Conservation (phyloP, 2,797 vertebrate species). For the Pampus argenteus region DNA sequence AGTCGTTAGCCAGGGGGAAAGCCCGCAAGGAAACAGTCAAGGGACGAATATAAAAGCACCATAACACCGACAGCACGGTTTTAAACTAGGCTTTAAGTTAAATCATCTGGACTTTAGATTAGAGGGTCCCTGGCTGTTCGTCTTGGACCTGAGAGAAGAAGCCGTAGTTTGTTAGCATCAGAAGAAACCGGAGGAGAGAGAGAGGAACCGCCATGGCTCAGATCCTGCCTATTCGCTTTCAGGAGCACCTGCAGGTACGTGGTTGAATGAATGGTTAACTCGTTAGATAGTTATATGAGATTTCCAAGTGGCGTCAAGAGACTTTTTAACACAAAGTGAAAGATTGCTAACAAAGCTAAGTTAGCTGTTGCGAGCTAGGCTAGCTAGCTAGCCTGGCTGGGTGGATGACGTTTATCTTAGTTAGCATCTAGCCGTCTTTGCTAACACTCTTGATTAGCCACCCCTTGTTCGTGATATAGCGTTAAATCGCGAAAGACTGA, state of each 20-base stretch:
- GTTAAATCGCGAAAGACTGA: neutral
- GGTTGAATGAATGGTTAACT: constrained; percentile 58
- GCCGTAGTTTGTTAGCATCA: constrained; percentile 81
- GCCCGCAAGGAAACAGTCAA: constrained; percentile 71
- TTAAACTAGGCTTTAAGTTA: constrained; percentile 60
- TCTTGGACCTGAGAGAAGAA: constrained; percentile 78
- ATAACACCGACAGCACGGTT: constrained; percentile 70
- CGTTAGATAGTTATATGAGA: constrained; percentile 19
- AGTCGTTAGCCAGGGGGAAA: constrained; percentile 78
- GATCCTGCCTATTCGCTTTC: constrained; percentile 94
- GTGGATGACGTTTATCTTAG: constrained; percentile 82
- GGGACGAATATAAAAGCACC: constrained; percentile 68
- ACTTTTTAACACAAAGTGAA: constrained; percentile 43
- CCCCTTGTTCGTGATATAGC: constrained; percentile 18
- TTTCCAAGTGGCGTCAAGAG: neutral
- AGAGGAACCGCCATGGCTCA: constrained; percentile 92
- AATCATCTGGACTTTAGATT: constrained; percentile 64
- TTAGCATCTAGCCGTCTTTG: constrained; percentile 73
- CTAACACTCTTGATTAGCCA: constrained; percentile 63
- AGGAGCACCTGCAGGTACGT: constrained; percentile 95
- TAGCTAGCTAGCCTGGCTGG: constrained; percentile 73
- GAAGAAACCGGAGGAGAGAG: constrained; percentile 82
- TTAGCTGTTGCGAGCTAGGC: constrained; percentile 75
- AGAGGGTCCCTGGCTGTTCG: constrained; percentile 76
- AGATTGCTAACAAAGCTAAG: constrained; percentile 65